Conservation (phyloP, 1,140 invertebrate species). For the Melanaphis sacchari region DNA sequence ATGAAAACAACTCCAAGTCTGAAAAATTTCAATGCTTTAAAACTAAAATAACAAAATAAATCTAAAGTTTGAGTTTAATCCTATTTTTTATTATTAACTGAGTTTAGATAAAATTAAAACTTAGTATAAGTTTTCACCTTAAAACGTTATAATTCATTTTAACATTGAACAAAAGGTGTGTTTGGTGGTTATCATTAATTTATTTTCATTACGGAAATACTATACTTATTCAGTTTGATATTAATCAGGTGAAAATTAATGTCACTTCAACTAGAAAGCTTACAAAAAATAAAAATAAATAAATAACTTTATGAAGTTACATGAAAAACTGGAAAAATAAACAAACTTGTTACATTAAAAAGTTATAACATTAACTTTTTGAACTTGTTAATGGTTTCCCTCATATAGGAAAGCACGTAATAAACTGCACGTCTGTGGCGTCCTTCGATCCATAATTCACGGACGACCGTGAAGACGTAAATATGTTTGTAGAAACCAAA, state of each 20-base stretch:
- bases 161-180: neutral
- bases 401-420: neutral
- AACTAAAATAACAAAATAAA: neutral
- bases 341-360: constrained; percentile 33
- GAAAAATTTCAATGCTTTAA: neutral
- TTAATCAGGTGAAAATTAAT: constrained; percentile 4
- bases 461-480: neutral
- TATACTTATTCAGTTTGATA: neutral
- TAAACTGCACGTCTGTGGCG: neutral
- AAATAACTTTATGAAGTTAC: neutral
- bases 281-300: neutral
- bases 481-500: neutral
- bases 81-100: neutral
- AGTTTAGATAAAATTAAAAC: constrained; percentile 5
- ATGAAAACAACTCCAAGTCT: neutral
- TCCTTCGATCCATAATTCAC: neutral
- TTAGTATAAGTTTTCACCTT: neutral
- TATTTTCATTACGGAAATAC: neutral
- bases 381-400: neutral
- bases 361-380: constrained; percentile 36
- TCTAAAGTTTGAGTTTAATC: neutral
- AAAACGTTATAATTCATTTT: neutral
- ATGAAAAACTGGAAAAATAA: neutral
- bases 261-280: neutral
- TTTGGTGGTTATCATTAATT: neutral